These are phyloP conservation scores for Apamea sordens DNA, from an alignment of 2,888 invertebrate species.

Conservation along the genomic window DNA sequence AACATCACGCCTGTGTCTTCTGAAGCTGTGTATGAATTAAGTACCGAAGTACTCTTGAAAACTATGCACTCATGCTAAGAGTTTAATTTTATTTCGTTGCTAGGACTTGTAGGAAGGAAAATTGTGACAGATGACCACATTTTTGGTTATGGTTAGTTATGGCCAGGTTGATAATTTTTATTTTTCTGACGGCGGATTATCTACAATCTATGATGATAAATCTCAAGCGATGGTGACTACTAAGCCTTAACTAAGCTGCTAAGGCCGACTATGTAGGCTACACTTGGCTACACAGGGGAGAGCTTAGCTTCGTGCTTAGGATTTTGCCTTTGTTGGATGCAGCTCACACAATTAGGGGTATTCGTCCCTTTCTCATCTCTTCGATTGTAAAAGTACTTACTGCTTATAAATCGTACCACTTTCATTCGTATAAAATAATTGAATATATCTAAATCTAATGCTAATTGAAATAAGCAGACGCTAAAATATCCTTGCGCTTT, in stretches of 20 bases:
- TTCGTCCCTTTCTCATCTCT: not conserved
- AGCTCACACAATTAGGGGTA: not conserved
- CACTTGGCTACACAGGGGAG: no score
- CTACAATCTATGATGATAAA: not conserved
- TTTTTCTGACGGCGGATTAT: not conserved
- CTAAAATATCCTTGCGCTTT: not conserved
- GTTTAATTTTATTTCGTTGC: not conserved
- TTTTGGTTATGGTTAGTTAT: not conserved
- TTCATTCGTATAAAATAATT: not conserved
- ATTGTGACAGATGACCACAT: not conserved
- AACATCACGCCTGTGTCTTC: not conserved
- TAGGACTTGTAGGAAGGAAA: not conserved
- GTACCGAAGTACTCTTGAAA: not conserved
- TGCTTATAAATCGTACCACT: not conserved
- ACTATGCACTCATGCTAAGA: constrained; percentile 13
- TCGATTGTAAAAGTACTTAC: not conserved
- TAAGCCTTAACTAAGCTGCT: not conserved
- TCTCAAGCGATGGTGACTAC: not conserved
- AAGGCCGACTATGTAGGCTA: not conserved
- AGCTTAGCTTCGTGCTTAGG: not conserved
- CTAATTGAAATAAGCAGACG: not conserved
- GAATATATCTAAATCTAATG: not conserved
- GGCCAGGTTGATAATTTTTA: not conserved
- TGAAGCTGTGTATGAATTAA: not conserved
- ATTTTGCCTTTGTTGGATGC: not conserved